phyloP scores from a whole-genome alignment of 2,888 invertebrate genomes.

The Oxytorus armatus region DNA sequence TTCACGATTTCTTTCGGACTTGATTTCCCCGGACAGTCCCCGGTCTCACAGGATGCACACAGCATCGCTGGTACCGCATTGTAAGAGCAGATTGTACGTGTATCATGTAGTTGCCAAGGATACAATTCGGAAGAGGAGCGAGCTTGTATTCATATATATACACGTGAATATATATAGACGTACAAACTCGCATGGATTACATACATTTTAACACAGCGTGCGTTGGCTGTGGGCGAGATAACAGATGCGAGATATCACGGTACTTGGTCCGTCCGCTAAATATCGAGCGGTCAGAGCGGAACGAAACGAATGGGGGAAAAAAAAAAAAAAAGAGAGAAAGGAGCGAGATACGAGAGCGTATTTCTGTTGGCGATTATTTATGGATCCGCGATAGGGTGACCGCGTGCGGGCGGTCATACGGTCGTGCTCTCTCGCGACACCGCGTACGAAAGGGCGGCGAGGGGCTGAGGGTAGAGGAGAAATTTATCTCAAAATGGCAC shows the following conservation, averaged over 20 bases:
- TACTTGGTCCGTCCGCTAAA: constrained; percentile 72
- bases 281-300: constrained; percentile 69
- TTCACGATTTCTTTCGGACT: constrained; percentile 20
- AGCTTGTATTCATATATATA: constrained; percentile 22
- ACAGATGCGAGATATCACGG: constrained; percentile 75
- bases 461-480: constrained; percentile 60
- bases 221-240: constrained; percentile 69
- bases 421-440: constrained; percentile 37
- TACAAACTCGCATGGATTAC: constrained; percentile 2
- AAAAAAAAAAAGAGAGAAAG: constrained; percentile 20
- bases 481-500: constrained; percentile 59
- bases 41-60: constrained; percentile 44
- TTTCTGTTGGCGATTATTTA: constrained; percentile 79
- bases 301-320: constrained; percentile 22
- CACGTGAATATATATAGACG: no score
- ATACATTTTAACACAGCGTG: constrained; percentile 32
- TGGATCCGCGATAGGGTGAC: constrained; percentile 76
- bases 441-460: constrained; percentile 40
- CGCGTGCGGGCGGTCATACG: constrained; percentile 59
- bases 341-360: constrained; percentile 76
- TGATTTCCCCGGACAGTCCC: constrained; percentile 32
- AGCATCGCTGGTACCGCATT: constrained; percentile 25
- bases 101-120: constrained; percentile 5
- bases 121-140: constrained; percentile 6
- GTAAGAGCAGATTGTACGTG: constrained; percentile 17